A percentile compares a stretch with the other conserved stretches of the same genome.
Conservation (phyloP, 2,113 vertebrate genomes). For the Anoura caudifer region DNA sequence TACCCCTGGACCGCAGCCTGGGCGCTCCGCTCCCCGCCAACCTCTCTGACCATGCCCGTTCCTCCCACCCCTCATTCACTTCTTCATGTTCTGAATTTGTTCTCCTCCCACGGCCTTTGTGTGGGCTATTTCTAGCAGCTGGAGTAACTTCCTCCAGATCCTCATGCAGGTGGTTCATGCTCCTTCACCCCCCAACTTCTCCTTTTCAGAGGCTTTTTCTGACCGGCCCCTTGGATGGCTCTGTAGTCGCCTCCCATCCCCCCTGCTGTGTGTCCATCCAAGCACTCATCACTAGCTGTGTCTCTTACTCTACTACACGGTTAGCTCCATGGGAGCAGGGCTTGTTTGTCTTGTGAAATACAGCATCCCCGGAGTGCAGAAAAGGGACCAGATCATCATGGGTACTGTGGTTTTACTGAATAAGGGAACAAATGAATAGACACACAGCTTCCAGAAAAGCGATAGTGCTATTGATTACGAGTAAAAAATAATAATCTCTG, state of each 20-base stretch:
- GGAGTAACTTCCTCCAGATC: neutral
- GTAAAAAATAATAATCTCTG: neutral
- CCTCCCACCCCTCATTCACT: rapidly evolving
- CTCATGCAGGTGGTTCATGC: neutral
- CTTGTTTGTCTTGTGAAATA: neutral
- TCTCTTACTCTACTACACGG: no score
- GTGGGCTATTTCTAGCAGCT: neutral
- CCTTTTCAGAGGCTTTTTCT: neutral
- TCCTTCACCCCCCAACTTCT: neutral
- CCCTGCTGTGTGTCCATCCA: no score
- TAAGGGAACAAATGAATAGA: neutral
- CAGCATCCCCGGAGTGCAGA: neutral
- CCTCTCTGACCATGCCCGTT: neutral
- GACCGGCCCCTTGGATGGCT: neutral
- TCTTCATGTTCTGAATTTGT: neutral
- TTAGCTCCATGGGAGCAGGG: neutral
- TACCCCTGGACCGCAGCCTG: neutral
- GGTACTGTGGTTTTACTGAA: neutral
- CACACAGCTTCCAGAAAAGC: neutral
- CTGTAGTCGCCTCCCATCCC: neutral
- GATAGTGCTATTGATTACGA: neutral
- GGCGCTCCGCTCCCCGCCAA: rapidly evolving
- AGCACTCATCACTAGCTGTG: no score
- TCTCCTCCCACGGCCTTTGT: neutral
- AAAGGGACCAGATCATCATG: neutral